Evolutionary conservation across 2,113 vertebrate species (phyloP).

Genomic region (Macaca nemestrina): DNA sequence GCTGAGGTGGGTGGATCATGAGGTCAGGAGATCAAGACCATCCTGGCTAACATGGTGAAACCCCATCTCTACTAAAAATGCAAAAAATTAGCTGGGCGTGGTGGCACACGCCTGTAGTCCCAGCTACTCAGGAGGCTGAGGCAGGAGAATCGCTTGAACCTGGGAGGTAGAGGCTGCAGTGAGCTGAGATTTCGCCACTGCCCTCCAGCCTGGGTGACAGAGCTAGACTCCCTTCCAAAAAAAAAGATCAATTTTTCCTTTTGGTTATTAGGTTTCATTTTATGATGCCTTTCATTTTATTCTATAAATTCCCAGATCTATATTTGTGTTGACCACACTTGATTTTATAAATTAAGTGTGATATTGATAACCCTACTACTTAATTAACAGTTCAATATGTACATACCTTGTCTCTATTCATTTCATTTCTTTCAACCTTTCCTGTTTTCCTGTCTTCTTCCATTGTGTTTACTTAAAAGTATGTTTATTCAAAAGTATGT

Average conservation of each 20-base stretch:
- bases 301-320: background rate
- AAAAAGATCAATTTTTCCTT: background rate
- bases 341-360: background rate
- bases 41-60: too few relatives aligned
- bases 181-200: too few relatives aligned
- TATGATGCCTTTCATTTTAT: background rate
- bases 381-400: background rate
- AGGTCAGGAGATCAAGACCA: too few relatives aligned
- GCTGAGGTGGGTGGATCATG: too few relatives aligned
- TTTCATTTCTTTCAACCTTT: background rate
- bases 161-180: too few relatives aligned
- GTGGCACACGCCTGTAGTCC: too few relatives aligned
- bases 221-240: too few relatives aligned
- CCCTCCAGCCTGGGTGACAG: too few relatives aligned
- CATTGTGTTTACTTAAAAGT: conserved; percentile 19
- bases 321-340: background rate
- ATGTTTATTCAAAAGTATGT: conserved; percentile 40
- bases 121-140: too few relatives aligned
- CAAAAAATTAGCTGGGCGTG: too few relatives aligned
- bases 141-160: too few relatives aligned
- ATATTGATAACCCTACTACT: background rate
- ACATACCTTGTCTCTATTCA: background rate
- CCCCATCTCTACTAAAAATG: too few relatives aligned
- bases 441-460: background rate
- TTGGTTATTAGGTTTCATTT: background rate